Base-by-base conservation (phyloP, 2,888 invertebrate genomes). In the Ennomos quercinarius region DNA sequence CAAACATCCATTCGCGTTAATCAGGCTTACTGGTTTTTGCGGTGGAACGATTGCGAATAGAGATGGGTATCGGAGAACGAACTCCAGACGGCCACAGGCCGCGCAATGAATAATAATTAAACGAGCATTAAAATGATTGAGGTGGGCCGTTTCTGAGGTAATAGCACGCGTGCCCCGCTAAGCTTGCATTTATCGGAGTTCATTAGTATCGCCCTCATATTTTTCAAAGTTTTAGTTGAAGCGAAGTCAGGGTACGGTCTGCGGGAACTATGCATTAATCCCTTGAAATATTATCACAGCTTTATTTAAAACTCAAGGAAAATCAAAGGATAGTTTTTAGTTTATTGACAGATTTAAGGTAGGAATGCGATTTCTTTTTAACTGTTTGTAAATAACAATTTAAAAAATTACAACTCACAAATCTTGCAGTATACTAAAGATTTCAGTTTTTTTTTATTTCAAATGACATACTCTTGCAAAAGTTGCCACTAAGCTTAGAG, bases 171-270 rank as follows among this genome's bases (percentile, higher is more conserved):
- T 81, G 80, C 75, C 71, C 67, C 70, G 75, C 75, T 81, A 86
- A 83, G 82, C 82, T 79, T 70, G 80, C 82, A 83, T 84, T 87
- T 83, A 87, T 85, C 76, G 80, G 77, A 79, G 74, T 82, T 86
- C 78, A 83, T 85, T 84, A 83, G 79, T 80, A 83, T 79, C 73
- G 74, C 70, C 66, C 69, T 71, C 77, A 78, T 81, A 83, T 81
- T 80, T 80, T 77, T 78, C 72, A 77, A 78, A 78, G 77, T 78
- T 80, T 75, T 69, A 76, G 72, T 77, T 70, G 54, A 66, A 60
- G 57, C 51, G 60, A 49, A 54, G 53, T 50, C 34, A 43, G 45
- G n/a, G 39, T 10, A 27, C 42, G 12, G 27, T 44, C 41, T 51
- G 12, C 44, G 42, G n/a, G 47, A 52, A 57, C 54, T 17, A 13